phyloP scores from a whole-genome alignment of 1,140 invertebrate species.

The Apocrypta bakeri region DNA sequence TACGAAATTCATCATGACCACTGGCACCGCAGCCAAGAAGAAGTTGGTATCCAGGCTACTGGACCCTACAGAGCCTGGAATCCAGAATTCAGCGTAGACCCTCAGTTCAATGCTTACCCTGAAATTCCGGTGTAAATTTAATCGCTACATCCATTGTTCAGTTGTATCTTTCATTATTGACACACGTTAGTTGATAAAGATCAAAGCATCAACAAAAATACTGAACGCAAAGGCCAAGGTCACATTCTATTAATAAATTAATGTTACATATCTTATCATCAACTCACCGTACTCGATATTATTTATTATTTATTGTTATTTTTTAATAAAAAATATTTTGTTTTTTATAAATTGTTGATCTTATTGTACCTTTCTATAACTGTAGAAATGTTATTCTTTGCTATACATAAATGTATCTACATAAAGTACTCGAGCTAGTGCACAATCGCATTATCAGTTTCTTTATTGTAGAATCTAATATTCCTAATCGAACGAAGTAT shows the following conservation, averaged over 20 bases:
- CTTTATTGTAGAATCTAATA: too few relatives aligned
- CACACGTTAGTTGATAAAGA: too few relatives aligned
- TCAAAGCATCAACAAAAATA: background rate
- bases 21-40: slow-evolving; percentile 74
- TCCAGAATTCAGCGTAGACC: slow-evolving; percentile 64
- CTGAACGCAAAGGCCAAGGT: background rate
- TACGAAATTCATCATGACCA: slow-evolving; percentile 71
- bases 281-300: background rate
- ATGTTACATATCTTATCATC: background rate
- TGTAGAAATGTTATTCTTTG: too few relatives aligned
- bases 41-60: slow-evolving; percentile 45
- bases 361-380: background rate
- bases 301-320: slow-evolving; percentile 1
- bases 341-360: background rate
- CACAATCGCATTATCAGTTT: too few relatives aligned
- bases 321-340: background rate
- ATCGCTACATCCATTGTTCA: too few relatives aligned
- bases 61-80: slow-evolving; percentile 68
- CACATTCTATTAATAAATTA: background rate
- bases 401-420: too few relatives aligned
- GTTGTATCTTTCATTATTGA: too few relatives aligned
- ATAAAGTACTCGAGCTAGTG: too few relatives aligned
- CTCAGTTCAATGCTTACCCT: slow-evolving; percentile 62
- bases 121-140: slow-evolving; percentile 56
- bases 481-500: too few relatives aligned